Conservation (phyloP, 2,888 invertebrate genomes). For the Nebria salina region DNA sequence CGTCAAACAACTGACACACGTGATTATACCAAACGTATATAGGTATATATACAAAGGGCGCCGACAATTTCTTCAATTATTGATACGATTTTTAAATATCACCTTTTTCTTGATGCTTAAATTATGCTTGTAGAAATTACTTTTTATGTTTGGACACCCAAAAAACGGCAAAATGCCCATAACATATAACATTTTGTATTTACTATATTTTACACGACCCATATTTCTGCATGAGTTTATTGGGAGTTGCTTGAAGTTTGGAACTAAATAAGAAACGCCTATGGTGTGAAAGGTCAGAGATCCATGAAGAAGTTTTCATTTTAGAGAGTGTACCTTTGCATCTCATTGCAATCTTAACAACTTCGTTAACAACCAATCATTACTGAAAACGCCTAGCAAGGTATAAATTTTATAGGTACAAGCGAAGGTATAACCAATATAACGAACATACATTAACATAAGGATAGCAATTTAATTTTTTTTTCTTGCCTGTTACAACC, state of each 20-base stretch:
- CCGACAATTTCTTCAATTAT: background rate
- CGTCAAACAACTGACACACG: background rate
- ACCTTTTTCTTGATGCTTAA: background rate
- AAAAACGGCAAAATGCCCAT: too few species aligned
- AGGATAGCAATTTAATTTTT: background rate
- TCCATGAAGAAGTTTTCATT: background rate
- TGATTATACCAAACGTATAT: slow-evolving; percentile 5
- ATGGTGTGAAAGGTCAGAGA: background rate
- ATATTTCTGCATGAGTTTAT: too few species aligned
- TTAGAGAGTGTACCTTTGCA: background rate
- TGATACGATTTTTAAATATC: background rate
- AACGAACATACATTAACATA: background rate
- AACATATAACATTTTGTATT: too few species aligned
- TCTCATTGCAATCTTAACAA: background rate
- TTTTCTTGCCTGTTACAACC: background rate
- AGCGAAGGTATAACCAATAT: background rate
- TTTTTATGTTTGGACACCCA: too few species aligned
- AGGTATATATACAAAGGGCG: background rate
- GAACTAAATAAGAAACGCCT: background rate
- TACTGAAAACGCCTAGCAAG: background rate
- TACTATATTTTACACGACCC: too few species aligned
- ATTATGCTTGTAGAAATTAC: too few species aligned
- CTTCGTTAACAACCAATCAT: background rate
- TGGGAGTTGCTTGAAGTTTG: background rate
- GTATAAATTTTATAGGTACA: background rate